Conservation (phyloP, 2,888 invertebrate genomes). For the Pammene aurita region DNA sequence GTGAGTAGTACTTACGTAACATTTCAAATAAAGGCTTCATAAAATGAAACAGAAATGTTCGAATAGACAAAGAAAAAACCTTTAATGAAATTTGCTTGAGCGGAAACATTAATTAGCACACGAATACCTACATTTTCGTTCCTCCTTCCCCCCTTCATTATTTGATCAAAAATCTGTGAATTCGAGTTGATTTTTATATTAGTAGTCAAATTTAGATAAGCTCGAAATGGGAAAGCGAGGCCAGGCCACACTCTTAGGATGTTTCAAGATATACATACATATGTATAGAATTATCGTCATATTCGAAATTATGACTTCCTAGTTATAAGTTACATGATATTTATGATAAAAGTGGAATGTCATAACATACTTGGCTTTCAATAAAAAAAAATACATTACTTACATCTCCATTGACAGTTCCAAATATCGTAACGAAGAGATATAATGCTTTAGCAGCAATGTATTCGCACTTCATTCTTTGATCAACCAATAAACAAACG, state of each 20-base stretch:
- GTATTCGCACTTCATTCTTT: constrained; percentile 23
- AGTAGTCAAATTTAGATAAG: neutral
- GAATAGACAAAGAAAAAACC: neutral
- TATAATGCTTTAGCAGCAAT: neutral
- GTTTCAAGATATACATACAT: too few relatives aligned
- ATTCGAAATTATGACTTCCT: too few relatives aligned
- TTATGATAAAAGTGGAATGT: too few relatives aligned
- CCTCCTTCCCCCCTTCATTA: neutral
- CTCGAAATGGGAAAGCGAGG: too few relatives aligned
- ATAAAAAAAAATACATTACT: constrained; percentile 2
- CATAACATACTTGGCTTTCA: too few relatives aligned
- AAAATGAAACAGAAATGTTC: neutral
- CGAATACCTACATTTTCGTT: constrained; percentile 5
- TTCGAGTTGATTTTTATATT: neutral
- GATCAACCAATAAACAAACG: neutral
- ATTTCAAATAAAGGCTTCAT: neutral
- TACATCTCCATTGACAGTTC: constrained; percentile 25
- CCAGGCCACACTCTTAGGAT: too few relatives aligned
- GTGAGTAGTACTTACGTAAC: neutral
- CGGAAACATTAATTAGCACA: neutral
- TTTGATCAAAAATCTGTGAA: neutral
- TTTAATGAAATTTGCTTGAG: neutral
- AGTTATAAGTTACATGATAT: too few relatives aligned
- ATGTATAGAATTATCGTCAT: too few relatives aligned
- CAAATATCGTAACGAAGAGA: neutral